Conservation (phyloP, 2,113 vertebrate genomes). For the Scomber japonicus region DNA sequence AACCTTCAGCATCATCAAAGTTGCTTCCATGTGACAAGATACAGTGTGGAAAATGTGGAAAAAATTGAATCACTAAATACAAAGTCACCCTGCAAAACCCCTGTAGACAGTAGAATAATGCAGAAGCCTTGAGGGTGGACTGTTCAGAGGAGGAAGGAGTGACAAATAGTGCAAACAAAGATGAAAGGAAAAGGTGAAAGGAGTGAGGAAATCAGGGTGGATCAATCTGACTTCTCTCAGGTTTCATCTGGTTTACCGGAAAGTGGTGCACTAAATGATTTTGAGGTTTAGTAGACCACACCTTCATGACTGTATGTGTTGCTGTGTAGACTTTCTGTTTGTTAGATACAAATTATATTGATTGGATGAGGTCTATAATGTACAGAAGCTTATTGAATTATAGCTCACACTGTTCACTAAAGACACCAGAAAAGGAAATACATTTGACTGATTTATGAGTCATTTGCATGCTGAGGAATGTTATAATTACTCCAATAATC, state of each 20-base stretch:
- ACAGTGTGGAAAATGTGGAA: background rate
- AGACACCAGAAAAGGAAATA: background rate
- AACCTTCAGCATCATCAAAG: background rate
- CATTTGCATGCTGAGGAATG: background rate
- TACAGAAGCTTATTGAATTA: background rate
- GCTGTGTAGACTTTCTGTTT: background rate
- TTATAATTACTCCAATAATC: background rate
- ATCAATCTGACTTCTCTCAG: slow-evolving; percentile 59
- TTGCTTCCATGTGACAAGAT: background rate
- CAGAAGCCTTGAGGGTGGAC: slow-evolving; percentile 14
- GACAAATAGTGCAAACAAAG: too few relatives aligned
- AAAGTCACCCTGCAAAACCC: background rate
- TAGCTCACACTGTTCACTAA: background rate
- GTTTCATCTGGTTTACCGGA: slow-evolving; percentile 71
- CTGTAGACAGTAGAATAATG: slow-evolving; percentile 4
- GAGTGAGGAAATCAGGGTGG: slow-evolving; percentile 8
- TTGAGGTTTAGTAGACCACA: slow-evolving; percentile 34
- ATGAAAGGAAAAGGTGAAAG: too few relatives aligned
- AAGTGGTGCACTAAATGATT: slow-evolving; percentile 43
- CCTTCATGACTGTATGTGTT: background rate
- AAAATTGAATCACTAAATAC: background rate
- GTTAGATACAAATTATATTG: background rate
- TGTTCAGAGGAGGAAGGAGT: too few relatives aligned
- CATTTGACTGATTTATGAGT: background rate
- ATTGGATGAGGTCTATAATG: background rate